These are phyloP conservation scores for Amblyjoppa fuscipennis DNA, from an alignment of 2,888 invertebrate species.

Conservation along the genomic window DNA sequence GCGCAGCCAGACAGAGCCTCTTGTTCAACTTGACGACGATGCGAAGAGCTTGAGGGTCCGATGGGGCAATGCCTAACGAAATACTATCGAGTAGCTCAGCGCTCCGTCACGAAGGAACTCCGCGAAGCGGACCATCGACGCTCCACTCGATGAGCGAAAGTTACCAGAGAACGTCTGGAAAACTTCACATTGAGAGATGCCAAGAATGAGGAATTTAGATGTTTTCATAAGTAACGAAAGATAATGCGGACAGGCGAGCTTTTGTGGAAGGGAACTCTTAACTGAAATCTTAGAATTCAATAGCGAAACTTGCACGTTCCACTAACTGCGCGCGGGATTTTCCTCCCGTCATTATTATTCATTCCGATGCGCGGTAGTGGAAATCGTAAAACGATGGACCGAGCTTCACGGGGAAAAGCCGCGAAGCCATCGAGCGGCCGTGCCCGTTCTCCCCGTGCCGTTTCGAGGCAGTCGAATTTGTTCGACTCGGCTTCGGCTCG, in stretches of 20 bases:
- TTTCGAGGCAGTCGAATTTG: conserved; percentile 45
- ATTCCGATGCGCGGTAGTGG: not conserved
- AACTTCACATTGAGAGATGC: not conserved
- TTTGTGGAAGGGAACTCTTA: not conserved
- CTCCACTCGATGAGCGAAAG: conserved; percentile 28
- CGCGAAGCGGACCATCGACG: not conserved
- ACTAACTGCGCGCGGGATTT: not conserved
- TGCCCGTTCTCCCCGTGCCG: not conserved
- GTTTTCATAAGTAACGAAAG: not conserved
- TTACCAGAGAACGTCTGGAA: conserved; percentile 16
- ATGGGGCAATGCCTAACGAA: conserved; percentile 1
- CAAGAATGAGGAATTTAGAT: not conserved
- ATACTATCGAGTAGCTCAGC: conserved; percentile 33
- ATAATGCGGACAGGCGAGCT: not conserved
- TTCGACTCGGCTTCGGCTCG: conserved; percentile 46
- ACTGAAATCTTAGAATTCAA: too few species aligned
- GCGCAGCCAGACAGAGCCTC: not conserved
- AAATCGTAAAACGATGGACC: conserved; percentile 43
- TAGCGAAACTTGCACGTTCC: not conserved
- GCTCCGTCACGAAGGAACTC: conserved; percentile 6
- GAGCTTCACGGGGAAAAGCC: conserved; percentile 6
- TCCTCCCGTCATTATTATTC: not conserved
- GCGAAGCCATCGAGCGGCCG: conserved; percentile 29
- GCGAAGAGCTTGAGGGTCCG: not conserved
- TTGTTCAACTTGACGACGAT: not conserved